Evolutionary conservation across 2,797 vertebrate species (phyloP), one percentile per base, ranked within the genome.

Genomic region (Oreochromis grahami): DNA sequence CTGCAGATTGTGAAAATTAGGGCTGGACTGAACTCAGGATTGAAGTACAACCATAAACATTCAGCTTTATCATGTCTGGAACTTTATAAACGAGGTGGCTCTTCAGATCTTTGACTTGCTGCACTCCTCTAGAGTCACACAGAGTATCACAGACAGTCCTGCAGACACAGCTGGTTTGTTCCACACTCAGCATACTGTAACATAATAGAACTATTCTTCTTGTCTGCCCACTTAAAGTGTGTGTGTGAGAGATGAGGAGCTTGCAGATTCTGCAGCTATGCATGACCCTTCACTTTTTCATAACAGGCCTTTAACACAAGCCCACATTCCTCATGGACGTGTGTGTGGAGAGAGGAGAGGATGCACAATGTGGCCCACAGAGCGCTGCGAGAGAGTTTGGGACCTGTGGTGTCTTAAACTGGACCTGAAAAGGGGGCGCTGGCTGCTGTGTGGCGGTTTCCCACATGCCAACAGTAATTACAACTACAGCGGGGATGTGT

Each of bases 161-260:
- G 21, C 81, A 77, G 36, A 91, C 85, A 91, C 85, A 92, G 88
- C 91, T 84, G 89, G 68, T 93, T 89, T 94, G 89, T 93, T 90
- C 85, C 80, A 63, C 45, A 70, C 58, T 85, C 78, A 4, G 76
- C 76, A 41, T 12, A 79, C 85, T 91, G 80, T 84, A 80, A 52
- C 72, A 92, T 80, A 92, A 93, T 87, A 3, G 6, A 76, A 80
- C 87, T 60, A 86, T 95, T 95, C 88, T 92, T 93, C 90, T 84
- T 36, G 51, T 84, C 65, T 85, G 78, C 90, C 85, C 86, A 91
- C 90, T 88, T 77, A 6, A 5, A 52, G 32, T 60, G 51, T 84
- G 63, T 83, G 65, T 84, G 24, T n/a, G 77, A 11, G 56, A 84
- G 53, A 45, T 50, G 34, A 50, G 34, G 36, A 38, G 15, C 68